Percentiles rank a stretch among this genome's conserved stretches.
phyloP scores from a whole-genome alignment of 1,140 invertebrate species.

The Drosophila kanapiae region DNA sequence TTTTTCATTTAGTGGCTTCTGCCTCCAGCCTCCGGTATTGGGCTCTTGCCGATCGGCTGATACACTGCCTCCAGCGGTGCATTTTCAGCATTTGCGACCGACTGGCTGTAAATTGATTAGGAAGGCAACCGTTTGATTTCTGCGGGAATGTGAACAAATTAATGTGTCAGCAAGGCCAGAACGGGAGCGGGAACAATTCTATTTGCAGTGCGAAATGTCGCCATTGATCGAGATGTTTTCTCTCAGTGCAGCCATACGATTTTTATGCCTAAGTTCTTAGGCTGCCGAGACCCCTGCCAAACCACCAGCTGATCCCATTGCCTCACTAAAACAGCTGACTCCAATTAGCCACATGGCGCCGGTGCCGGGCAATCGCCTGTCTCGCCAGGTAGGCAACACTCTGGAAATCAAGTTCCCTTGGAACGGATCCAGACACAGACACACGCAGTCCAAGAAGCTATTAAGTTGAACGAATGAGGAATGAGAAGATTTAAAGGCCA shows the following conservation, averaged over 20 bases:
- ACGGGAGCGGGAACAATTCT: neutral
- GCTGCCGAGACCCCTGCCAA: conserved; percentile 43
- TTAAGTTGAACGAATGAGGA: conserved; percentile 53
- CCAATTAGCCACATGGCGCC: conserved; percentile 77
- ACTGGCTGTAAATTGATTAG: conserved; percentile 61
- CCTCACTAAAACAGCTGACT: conserved; percentile 76
- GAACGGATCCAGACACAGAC: neutral
- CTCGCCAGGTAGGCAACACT: conserved; percentile 2
- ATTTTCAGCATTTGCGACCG: conserved; percentile 5
- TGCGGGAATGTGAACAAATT: conserved; percentile 48
- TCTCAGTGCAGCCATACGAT: conserved; percentile 52
- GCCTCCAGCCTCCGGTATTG: conserved; percentile 32
- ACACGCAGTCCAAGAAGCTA: conserved; percentile 35
- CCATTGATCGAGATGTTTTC: conserved; percentile 10
- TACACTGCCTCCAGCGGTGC: conserved; percentile 54
- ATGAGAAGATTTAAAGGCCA: conserved; percentile 13
- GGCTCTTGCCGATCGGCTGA: conserved; percentile 22
- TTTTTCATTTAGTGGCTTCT: conserved; percentile 72
- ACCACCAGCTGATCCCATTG: conserved; percentile 71
- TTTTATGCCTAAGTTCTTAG: conserved; percentile 35
- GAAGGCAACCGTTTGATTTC: conserved; percentile 63
- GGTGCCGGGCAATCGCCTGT: conserved; percentile 1
- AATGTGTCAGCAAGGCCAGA: conserved; percentile 29
- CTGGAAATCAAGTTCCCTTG: conserved; percentile 37
- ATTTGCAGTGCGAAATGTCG: neutral